These are phyloP conservation scores for Aphelenchoides besseyi DNA, from an alignment of 1,140 invertebrate genomes.

Conservation along the genomic window DNA sequence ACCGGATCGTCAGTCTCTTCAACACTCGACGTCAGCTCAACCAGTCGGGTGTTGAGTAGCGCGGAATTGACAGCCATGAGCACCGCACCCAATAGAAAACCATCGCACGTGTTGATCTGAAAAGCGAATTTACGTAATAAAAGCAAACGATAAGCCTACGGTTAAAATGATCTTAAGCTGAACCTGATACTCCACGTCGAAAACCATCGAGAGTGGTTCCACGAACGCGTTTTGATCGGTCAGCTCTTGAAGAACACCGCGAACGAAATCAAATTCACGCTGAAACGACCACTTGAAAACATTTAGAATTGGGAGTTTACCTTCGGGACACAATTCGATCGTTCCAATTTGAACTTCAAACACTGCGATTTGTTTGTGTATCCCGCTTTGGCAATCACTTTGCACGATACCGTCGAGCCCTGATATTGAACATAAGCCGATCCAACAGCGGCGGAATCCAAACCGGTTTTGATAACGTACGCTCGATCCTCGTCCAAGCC, in stretches of 20 bases:
- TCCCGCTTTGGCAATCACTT: conserved; percentile 11
- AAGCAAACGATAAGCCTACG: not conserved
- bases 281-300: conserved; percentile 10
- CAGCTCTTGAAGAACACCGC: not conserved
- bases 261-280: conserved; percentile 16
- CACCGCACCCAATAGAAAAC: conserved; percentile 12
- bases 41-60: conserved; percentile 5
- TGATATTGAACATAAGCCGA: conserved; percentile 17
- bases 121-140: too few species aligned
- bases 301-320: not conserved
- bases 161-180: conserved; percentile 7
- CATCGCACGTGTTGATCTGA: conserved; percentile 21
- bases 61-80: conserved; percentile 7
- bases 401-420: conserved; percentile 5
- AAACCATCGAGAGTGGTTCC: conserved; percentile 9
- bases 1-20: conserved; percentile 6
- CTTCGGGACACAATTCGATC: conserved; percentile 6
- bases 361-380: conserved; percentile 2
- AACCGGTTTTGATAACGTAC: not conserved
- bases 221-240: not conserved
- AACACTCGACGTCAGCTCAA: not conserved
- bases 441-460: conserved; percentile 14
- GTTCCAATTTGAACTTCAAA: conserved; percentile 7
- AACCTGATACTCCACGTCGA: conserved; percentile 18
- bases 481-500: conserved; percentile 1